These are phyloP conservation scores for Cephus pygmeus DNA, from an alignment of 2,888 invertebrate species.

Conservation along the genomic window DNA sequence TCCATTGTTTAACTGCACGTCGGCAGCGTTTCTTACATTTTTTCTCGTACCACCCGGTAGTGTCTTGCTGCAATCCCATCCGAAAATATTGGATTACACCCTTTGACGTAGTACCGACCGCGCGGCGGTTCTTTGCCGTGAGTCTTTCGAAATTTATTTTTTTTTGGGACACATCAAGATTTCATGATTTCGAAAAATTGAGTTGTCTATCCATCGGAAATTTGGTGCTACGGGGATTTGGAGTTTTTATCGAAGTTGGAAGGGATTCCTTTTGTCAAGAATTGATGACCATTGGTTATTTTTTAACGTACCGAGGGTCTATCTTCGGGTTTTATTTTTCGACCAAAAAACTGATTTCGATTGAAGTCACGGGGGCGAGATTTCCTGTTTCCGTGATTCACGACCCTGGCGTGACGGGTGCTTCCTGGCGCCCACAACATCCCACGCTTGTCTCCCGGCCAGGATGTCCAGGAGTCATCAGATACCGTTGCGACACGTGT, in stretches of 20 bases:
- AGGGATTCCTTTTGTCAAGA: neutral
- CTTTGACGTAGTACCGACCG: slow-evolving; percentile 50
- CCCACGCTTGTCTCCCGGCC: slow-evolving; percentile 28
- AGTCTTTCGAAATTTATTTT: neutral
- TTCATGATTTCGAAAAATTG: neutral
- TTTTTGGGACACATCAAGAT: neutral
- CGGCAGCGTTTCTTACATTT: slow-evolving; percentile 22
- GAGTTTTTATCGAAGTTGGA: neutral
- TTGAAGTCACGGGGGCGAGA: slow-evolving; percentile 52
- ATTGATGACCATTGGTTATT: neutral
- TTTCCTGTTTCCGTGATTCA: slow-evolving; percentile 59
- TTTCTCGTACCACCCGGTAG: slow-evolving; percentile 41
- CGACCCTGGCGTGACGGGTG: slow-evolving; percentile 44
- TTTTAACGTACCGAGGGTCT: neutral
- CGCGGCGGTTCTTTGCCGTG: neutral
- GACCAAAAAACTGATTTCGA: slow-evolving; percentile 42
- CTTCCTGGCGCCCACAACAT: slow-evolving; percentile 49
- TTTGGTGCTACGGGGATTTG: neutral
- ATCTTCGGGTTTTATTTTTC: neutral
- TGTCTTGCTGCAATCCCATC: slow-evolving; percentile 40
- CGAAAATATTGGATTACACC: slow-evolving; percentile 58
- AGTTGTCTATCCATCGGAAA: neutral
- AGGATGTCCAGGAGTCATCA: slow-evolving; percentile 28
- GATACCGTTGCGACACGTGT: slow-evolving; percentile 11
- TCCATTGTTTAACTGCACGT: slow-evolving; percentile 25